Conservation (phyloP, 1,140 invertebrate species). For the Orchestia grillus region DNA sequence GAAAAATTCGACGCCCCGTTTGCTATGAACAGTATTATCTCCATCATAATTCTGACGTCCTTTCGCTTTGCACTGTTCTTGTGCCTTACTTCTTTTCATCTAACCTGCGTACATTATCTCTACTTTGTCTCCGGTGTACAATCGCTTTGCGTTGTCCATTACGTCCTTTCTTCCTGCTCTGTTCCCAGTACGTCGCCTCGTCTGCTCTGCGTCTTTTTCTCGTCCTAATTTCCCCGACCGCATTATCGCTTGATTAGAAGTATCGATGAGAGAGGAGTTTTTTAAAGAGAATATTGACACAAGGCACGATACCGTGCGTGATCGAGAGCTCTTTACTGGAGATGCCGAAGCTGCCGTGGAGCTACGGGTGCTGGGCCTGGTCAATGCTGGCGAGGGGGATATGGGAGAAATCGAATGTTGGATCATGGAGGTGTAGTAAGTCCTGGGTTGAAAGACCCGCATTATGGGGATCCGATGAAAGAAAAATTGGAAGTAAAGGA, state of each 20-base stretch:
- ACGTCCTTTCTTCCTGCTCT: background rate
- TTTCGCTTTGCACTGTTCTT: background rate
- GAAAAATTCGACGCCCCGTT: no score
- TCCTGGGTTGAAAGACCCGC: background rate
- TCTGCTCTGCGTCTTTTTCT: background rate
- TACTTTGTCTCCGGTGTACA: background rate
- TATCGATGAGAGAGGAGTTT: background rate
- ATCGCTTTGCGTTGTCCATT: background rate
- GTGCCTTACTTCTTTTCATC: background rate
- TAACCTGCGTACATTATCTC: background rate
- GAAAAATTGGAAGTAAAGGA: background rate
- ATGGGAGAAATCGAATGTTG: background rate
- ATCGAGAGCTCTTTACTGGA: background rate
- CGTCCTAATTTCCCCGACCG: background rate
- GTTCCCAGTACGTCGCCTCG: background rate
- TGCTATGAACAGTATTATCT: background rate
- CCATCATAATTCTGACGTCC: background rate
- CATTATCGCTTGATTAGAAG: slow-evolving; percentile 1
- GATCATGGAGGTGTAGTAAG: background rate
- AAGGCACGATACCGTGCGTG: background rate
- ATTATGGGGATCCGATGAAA: background rate
- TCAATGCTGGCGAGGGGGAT: background rate
- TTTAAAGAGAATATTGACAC: slow-evolving; percentile 10
- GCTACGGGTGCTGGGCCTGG: background rate
- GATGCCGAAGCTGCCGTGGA: background rate